A percentile compares a stretch with the other conserved stretches of the same genome.
Evolutionary conservation across 2,888 invertebrate genomes (phyloP).

Genomic region (Notocelia uddmanniana): DNA sequence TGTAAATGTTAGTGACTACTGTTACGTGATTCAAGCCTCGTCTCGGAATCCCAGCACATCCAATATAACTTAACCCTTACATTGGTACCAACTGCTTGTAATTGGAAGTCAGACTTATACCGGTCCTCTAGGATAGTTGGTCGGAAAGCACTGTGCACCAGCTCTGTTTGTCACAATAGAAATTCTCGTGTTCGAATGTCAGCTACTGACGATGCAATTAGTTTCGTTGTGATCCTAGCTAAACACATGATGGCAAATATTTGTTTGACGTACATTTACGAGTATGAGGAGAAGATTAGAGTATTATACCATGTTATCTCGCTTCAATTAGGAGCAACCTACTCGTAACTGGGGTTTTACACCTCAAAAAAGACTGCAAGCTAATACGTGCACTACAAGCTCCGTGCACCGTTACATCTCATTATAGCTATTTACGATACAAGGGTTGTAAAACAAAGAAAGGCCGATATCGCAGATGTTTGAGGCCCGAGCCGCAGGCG

Average conservation of each 20-base stretch:
- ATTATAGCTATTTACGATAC: too few species aligned
- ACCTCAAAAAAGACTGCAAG: too few species aligned
- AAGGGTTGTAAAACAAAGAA: too few species aligned
- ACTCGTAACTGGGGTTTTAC: too few species aligned
- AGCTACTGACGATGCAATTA: neutral
- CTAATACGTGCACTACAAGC: too few species aligned
- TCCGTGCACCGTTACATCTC: too few species aligned
- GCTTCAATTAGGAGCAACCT: too few species aligned
- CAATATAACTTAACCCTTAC: neutral
- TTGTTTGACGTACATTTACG: too few species aligned
- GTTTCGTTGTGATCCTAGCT: neutral
- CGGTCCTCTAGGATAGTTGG: neutral
- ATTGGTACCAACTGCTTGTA: neutral
- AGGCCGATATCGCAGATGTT: too few species aligned
- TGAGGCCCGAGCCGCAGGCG: too few species aligned
- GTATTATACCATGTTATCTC: too few species aligned
- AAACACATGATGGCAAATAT: neutral
- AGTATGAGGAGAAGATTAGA: too few species aligned
- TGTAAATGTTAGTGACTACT: neutral
- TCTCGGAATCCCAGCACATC: neutral
- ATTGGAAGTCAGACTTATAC: neutral
- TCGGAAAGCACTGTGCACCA: neutral
- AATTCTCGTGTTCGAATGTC: conserved; percentile 2
- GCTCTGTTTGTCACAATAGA: neutral
- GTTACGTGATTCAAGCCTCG: neutral